phyloP scores from a whole-genome alignment of 2,888 invertebrate species.

The Escarpia spicata region DNA sequence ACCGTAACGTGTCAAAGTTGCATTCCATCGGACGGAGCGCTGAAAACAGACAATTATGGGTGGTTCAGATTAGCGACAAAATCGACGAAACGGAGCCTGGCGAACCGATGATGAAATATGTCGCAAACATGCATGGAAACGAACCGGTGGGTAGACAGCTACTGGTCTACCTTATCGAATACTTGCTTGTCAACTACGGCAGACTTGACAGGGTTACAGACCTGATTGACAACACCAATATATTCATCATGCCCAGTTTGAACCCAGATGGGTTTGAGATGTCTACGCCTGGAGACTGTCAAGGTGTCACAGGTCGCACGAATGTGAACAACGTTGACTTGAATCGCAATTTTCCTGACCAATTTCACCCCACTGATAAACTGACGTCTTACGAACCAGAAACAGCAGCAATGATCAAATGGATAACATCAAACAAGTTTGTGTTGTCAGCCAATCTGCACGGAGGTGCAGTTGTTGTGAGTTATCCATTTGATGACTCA shows the following conservation, averaged over 20 bases:
- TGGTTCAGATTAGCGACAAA: not conserved
- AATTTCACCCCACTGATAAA: not conserved
- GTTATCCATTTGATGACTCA: not conserved
- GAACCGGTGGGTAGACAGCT: not conserved
- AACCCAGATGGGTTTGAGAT: not conserved
- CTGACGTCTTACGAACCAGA: slow-evolving; percentile 49
- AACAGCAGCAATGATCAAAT: slow-evolving; percentile 56
- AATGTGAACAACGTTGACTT: slow-evolving; percentile 87
- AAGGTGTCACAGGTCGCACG: slow-evolving; percentile 72
- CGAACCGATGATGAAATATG: not conserved
- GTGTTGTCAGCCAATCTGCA: slow-evolving; percentile 86
- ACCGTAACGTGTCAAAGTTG: slow-evolving; percentile 2
- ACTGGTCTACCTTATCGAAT: not conserved
- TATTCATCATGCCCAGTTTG: not conserved
- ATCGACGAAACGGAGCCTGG: not conserved
- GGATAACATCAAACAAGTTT: slow-evolving; percentile 71
- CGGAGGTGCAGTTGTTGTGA: slow-evolving; percentile 68
- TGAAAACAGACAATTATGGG: not conserved
- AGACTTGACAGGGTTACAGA: not conserved
- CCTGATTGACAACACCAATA: not conserved
- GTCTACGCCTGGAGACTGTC: not conserved
- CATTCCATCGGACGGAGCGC: slow-evolving; percentile 1
- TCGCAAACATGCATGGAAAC: slow-evolving; percentile 10
- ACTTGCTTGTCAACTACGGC: not conserved
- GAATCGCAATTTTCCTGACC: slow-evolving; percentile 80